phyloP scores from a whole-genome alignment of 2,797 vertebrate species.

The Syngnathus acus region DNA sequence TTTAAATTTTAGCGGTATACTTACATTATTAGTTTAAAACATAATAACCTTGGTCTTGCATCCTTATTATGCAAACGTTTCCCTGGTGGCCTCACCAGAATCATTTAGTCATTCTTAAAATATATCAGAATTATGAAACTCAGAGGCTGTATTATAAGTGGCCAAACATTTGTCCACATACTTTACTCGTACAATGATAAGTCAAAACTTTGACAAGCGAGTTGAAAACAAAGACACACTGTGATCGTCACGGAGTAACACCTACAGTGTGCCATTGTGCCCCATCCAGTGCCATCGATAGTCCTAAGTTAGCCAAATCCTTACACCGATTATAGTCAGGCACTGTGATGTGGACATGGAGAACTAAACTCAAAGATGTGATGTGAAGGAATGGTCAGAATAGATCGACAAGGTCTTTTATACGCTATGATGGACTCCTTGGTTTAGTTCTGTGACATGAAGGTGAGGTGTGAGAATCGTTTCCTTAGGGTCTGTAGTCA shows the following conservation, averaged over 20 bases:
- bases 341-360: constrained; percentile 38
- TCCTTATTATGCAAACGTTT: too few species aligned
- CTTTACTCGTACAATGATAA: too few species aligned
- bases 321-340: constrained; percentile 57
- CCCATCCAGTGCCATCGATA: constrained; percentile 15
- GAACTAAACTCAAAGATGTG: constrained; percentile 17
- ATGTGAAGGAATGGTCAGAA: constrained; percentile 9
- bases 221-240: constrained; percentile 22
- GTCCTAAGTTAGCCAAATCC: constrained; percentile 31
- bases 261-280: constrained; percentile 31
- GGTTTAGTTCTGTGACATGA: background rate
- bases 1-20: too few species aligned
- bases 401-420: background rate
- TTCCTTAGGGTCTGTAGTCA: background rate
- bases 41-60: too few species aligned
- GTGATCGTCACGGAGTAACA: constrained; percentile 22
- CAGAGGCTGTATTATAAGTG: too few species aligned
- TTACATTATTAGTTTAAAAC: too few species aligned
- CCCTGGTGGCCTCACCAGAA: too few species aligned
- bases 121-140: too few species aligned
- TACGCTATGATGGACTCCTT: constrained; percentile 8
- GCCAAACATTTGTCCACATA: too few species aligned
- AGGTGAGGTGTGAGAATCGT: constrained; percentile 2
- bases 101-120: too few species aligned
- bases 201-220: constrained; percentile 26